These are phyloP conservation scores for Ormyrus rosae DNA, from an alignment of 2,888 invertebrate species.

Conservation along the genomic window DNA sequence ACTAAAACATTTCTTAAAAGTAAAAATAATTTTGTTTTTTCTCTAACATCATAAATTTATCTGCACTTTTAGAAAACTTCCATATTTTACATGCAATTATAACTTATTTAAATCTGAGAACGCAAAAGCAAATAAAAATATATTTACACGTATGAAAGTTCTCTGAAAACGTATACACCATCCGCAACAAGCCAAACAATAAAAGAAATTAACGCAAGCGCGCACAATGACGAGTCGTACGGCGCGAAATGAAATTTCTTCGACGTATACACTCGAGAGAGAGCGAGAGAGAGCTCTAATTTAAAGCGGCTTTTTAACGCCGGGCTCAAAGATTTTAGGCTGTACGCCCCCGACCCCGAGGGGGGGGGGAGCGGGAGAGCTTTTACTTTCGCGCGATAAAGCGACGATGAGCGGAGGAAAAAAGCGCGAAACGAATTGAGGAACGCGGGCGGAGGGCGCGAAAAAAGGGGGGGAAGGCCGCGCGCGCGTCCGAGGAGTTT, in stretches of 20 bases:
- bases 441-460: constrained; percentile 14
- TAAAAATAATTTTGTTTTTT: too few relatives aligned
- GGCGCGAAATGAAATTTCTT: constrained; percentile 30
- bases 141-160: too few relatives aligned
- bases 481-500: constrained; percentile 62
- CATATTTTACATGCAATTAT: too few relatives aligned
- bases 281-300: constrained; percentile 16
- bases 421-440: constrained; percentile 55
- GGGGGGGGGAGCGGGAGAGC: neutral
- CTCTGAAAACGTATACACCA: too few relatives aligned
- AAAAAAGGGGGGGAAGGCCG: neutral
- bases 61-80: too few relatives aligned
- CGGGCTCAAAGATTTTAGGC: constrained; percentile 44
- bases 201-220: too few relatives aligned
- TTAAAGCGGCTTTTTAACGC: constrained; percentile 48
- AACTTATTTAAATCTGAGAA: too few relatives aligned
- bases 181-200: too few relatives aligned
- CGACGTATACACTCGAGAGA: neutral
- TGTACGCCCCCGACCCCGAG: neutral
- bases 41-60: too few relatives aligned
- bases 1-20: too few relatives aligned
- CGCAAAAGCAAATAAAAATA: too few relatives aligned
- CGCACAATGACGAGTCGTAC: neutral
- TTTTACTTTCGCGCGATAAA: constrained; percentile 55
- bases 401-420: constrained; percentile 33